Evolutionary conservation across 2,113 vertebrate species (phyloP).

Genomic region (Peromyscus californicus): DNA sequence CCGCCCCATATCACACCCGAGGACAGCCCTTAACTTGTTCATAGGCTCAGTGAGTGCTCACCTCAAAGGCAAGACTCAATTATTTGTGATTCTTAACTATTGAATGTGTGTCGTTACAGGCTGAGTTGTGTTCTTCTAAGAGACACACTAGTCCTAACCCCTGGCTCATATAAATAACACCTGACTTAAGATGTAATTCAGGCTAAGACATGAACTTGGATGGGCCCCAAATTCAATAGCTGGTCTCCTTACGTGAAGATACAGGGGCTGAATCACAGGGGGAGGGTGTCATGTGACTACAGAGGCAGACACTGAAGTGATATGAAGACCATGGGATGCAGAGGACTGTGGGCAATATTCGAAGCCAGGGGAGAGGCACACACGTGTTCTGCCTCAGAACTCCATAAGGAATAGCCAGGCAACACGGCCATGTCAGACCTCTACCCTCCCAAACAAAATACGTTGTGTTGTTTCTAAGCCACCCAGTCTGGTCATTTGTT

Average conservation of each 20-base stretch:
- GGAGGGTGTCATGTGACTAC: rapidly evolving
- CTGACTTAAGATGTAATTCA: neutral
- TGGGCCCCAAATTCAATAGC: neutral
- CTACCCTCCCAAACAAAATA: neutral
- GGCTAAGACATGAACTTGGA: neutral
- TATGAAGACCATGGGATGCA: no score
- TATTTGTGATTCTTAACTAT: neutral
- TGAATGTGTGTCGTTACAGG: neutral
- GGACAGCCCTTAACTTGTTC: neutral
- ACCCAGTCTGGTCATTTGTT: neutral
- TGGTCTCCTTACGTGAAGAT: neutral
- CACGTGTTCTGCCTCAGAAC: no score
- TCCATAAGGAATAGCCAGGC: neutral
- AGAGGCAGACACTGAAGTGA: neutral
- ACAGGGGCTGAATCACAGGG: neutral
- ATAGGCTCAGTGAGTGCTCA: neutral
- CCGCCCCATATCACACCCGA: no score
- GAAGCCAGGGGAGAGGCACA: neutral
- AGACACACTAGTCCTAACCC: neutral
- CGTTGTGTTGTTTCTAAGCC: conserved; percentile 5
- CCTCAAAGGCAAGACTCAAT: neutral
- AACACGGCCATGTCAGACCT: neutral
- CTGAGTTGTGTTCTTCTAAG: neutral
- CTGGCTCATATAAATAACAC: neutral
- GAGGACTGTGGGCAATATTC: neutral